These are phyloP conservation scores for Ferdinandea cuprea DNA, from an alignment of 2,888 invertebrate genomes.

Conservation along the genomic window DNA sequence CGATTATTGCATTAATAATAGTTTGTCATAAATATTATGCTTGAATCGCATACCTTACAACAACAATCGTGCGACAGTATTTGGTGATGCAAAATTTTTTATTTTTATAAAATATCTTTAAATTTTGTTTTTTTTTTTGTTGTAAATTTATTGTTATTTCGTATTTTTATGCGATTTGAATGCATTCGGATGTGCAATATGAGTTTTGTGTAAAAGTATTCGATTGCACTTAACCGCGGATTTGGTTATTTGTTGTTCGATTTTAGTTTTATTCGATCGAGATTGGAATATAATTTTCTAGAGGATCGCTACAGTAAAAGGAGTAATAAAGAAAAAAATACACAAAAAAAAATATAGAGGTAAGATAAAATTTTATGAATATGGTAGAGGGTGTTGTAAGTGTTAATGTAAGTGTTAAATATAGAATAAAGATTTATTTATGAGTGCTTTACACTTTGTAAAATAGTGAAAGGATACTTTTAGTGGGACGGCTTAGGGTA, in stretches of 20 bases:
- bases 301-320: slow-evolving; percentile 39
- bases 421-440: slow-evolving; percentile 20
- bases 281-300: slow-evolving; percentile 35
- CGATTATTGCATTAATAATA: slow-evolving; percentile 66
- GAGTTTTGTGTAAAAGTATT: slow-evolving; percentile 51
- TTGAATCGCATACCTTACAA: slow-evolving; percentile 8
- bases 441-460: slow-evolving; percentile 2
- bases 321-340: slow-evolving; percentile 11
- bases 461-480: background rate
- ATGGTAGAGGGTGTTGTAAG: slow-evolving; percentile 14
- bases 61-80: slow-evolving; percentile 49
- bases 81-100: slow-evolving; percentile 44
- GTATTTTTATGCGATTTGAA: slow-evolving; percentile 56
- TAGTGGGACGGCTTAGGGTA: no score
- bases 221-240: slow-evolving; percentile 45
- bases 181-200: slow-evolving; percentile 69
- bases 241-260: slow-evolving; percentile 19
- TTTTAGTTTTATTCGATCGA: slow-evolving; percentile 23
- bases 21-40: slow-evolving; percentile 59
- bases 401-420: slow-evolving; percentile 26
- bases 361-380: slow-evolving; percentile 55
- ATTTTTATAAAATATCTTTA: slow-evolving; percentile 17
- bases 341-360: no score
- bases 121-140: slow-evolving; percentile 20
- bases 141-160: slow-evolving; percentile 54